These are phyloP conservation scores for Platycnemis pennipes DNA, from an alignment of 2,888 invertebrate species.

Conservation along the genomic window DNA sequence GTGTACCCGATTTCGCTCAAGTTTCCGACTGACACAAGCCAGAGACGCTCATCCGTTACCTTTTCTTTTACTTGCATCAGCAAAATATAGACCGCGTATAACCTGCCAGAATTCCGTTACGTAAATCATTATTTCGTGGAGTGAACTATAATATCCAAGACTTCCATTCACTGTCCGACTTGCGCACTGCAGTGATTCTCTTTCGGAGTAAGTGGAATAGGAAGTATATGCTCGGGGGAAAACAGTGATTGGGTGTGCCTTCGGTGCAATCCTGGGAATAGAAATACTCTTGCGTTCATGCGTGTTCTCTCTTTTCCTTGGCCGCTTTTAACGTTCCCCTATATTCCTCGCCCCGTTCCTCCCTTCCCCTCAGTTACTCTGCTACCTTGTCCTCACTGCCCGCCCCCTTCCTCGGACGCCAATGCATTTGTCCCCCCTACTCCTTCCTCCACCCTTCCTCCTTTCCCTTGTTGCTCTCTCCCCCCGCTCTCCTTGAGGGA, in stretches of 20 bases:
- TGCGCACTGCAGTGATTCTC: no score
- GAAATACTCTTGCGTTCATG: not conserved
- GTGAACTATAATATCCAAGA: no score
- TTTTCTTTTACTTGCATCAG: no score
- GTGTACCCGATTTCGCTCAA: no score
- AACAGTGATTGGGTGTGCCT: not conserved
- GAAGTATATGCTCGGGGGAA: not conserved
- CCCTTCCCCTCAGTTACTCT: not conserved
- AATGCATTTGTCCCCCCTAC: not conserved
- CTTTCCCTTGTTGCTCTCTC: not conserved
- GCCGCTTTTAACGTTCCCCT: not conserved
- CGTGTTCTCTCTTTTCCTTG: not conserved
- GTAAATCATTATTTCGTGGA: no score
- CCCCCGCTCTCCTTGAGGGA: constrained; percentile 55
- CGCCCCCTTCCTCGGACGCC: not conserved
- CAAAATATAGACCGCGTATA: no score
- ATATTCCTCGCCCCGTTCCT: not conserved
- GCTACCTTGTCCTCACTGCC: not conserved
- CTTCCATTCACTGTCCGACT: no score
- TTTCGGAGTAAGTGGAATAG: not conserved
- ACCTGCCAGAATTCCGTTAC: no score
- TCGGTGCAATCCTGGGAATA: not conserved
- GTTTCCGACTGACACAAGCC: no score
- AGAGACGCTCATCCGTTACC: no score
- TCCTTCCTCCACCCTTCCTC: not conserved